These are phyloP conservation scores for Acropora yongei DNA, from an alignment of 64 coral and sea anemone species.

Conservation along the genomic window DNA sequence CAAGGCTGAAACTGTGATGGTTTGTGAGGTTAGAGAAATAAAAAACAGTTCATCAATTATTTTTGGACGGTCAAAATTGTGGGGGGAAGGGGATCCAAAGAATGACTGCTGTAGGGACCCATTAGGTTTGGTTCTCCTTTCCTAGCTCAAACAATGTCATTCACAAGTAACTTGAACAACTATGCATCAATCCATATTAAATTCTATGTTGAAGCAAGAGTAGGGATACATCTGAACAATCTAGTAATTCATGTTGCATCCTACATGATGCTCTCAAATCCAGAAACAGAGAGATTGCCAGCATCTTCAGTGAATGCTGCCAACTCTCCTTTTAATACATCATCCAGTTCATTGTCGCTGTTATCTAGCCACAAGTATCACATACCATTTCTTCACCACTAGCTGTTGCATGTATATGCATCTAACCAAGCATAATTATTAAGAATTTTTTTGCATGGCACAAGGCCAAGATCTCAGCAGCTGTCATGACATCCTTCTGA, in stretches of 20 bases:
- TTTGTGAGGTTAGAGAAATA: too few species aligned
- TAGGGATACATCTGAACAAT: neutral
- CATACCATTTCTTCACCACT: too few species aligned
- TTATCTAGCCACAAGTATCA: neutral
- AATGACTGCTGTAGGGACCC: too few species aligned
- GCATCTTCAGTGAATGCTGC: too few species aligned
- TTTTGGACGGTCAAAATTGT: too few species aligned
- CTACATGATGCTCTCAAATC: neutral
- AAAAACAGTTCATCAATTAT: too few species aligned
- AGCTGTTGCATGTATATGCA: neutral
- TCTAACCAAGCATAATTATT: neutral
- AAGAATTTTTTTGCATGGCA: neutral
- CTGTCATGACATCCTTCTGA: neutral
- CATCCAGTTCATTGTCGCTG: too few species aligned
- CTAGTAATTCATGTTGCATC: neutral
- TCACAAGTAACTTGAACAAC: neutral
- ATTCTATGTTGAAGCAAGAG: neutral
- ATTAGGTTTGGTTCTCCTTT: too few species aligned
- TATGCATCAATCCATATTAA: neutral
- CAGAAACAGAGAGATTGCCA: neutral
- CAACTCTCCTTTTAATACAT: too few species aligned
- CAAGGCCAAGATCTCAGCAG: neutral
- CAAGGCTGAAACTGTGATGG: too few species aligned
- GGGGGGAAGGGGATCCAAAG: too few species aligned
- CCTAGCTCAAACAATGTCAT: too few species aligned